phyloP scores from a whole-genome alignment of 2,888 invertebrate species.

The Byasa hedistus region DNA sequence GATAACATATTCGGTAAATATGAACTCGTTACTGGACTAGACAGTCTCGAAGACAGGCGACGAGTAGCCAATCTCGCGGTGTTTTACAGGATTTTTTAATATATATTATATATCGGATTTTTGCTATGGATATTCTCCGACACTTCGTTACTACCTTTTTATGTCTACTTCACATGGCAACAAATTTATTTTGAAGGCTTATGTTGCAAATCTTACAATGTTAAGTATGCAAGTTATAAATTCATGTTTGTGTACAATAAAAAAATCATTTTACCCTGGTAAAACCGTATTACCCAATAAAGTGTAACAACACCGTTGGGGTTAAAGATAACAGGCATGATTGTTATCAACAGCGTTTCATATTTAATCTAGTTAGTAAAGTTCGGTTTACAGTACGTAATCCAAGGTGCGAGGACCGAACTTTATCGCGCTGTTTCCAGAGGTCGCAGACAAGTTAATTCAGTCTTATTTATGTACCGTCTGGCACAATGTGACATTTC shows the following conservation, averaged over 20 bases:
- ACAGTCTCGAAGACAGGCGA: too few relatives aligned
- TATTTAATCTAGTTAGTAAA: slow-evolving; percentile 26
- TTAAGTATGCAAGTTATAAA: slow-evolving; percentile 16
- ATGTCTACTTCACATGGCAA: too few relatives aligned
- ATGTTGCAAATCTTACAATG: slow-evolving; percentile 15
- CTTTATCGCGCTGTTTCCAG: slow-evolving; percentile 54
- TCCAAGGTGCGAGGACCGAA: slow-evolving; percentile 57
- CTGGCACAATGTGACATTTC: slow-evolving; percentile 74
- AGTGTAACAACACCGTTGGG: slow-evolving; percentile 6
- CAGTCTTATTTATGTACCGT: slow-evolving; percentile 75
- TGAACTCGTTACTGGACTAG: too few relatives aligned
- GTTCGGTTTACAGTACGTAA: slow-evolving; percentile 38
- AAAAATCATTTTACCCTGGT: slow-evolving; percentile 30
- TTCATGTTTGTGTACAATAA: slow-evolving; percentile 31
- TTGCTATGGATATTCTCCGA: too few relatives aligned
- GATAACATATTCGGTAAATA: too few relatives aligned
- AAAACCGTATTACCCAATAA: slow-evolving; percentile 24
- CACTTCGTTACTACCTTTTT: too few relatives aligned
- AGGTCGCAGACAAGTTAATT: slow-evolving; percentile 77
- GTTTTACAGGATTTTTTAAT: too few relatives aligned
- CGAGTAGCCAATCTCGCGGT: too few relatives aligned
- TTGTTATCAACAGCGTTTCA: slow-evolving; percentile 32
- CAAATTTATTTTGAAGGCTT: slow-evolving; percentile 17
- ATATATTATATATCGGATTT: too few relatives aligned
- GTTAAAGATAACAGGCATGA: slow-evolving; percentile 12